Base-by-base conservation (phyloP, 1,140 invertebrate species). In the Asbolus verrucosus region DNA sequence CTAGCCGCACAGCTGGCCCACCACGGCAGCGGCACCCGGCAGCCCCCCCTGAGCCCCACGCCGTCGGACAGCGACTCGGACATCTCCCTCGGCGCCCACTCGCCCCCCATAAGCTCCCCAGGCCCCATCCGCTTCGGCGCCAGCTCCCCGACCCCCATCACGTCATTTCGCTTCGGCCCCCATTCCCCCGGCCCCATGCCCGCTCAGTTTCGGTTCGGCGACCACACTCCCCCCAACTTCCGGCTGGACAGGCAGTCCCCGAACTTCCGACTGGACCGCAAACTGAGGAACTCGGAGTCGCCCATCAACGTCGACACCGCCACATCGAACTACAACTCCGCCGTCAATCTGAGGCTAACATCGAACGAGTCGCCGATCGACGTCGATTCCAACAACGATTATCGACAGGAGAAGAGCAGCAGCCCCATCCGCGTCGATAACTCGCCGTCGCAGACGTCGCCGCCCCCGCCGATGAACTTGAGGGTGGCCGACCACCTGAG, bases 1-100 rank as follows among this genome's bases (percentile, higher is more conserved):
- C 67, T 81, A 16, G 80, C 81, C n/a, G 78, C 81, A 2, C 80
- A 82, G 69, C 50, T 82, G 14, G 77, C 78, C 1, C 78, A 80
- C 43, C 81, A 81, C 61, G 76, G 77, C 6, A 73, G 76, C 36
- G 62, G 72, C 6, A 68, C 62, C 8, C 62, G 76, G 36, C 73
- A 73, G 46, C 75, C 80, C 9, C 76, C 77, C 0, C 30, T 81
- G 6, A 79, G 78, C 67, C 79, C 79, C 15, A 75, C 77, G 8
- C 71, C 81, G 1, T 79, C 84, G 4, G 84, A 84, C 67, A 84
- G 82, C 38, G 84, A 86, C 67, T 85, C 84, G 46, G 83, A 85
- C 70, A 85, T 85, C 62, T 85, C 84, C 9, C 73, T 85, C 65
- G 85, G 85, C 24, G 84, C 84, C 1, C 84, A 86, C 69, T 85